phyloP scores from a whole-genome alignment of 2,888 invertebrate genomes.

The Allophyes oxyacanthae region DNA sequence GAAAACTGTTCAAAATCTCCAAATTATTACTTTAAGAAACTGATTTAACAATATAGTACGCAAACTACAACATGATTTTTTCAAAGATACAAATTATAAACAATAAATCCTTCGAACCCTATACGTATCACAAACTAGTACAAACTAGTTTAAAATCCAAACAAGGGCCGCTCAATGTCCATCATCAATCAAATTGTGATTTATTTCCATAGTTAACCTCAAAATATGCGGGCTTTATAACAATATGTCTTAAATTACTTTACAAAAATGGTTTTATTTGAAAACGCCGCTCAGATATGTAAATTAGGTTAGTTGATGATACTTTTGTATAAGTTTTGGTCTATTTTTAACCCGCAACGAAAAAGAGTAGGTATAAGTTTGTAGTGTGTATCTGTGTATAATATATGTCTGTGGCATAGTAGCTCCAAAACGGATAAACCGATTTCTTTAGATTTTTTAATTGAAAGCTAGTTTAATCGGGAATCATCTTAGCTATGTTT shows the following conservation, averaged over 20 bases:
- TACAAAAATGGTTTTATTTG: slow-evolving; percentile 29
- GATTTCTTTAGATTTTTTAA: too few species aligned
- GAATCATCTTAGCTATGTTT: too few species aligned
- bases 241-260: slow-evolving; percentile 44
- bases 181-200: slow-evolving; percentile 53
- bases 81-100: slow-evolving; percentile 10
- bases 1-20: too few species aligned
- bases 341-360: slow-evolving; percentile 1
- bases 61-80: too few species aligned
- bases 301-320: slow-evolving; percentile 26
- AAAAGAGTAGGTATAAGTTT: neutral
- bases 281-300: slow-evolving; percentile 21
- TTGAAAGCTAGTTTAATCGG: too few species aligned
- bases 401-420: too few species aligned
- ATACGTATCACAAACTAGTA: slow-evolving; percentile 1
- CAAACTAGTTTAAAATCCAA: slow-evolving; percentile 31
- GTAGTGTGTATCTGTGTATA: too few species aligned
- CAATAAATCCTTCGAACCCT: slow-evolving; percentile 1
- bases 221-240: slow-evolving; percentile 43
- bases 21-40: too few species aligned
- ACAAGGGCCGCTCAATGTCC: slow-evolving; percentile 15
- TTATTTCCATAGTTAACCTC: slow-evolving; percentile 42
- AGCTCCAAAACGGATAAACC: too few species aligned
- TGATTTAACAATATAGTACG: too few species aligned
- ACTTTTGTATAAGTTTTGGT: slow-evolving; percentile 8